These are phyloP conservation scores for Agrochola litura DNA, from an alignment of 2,888 invertebrate genomes.

Conservation along the genomic window DNA sequence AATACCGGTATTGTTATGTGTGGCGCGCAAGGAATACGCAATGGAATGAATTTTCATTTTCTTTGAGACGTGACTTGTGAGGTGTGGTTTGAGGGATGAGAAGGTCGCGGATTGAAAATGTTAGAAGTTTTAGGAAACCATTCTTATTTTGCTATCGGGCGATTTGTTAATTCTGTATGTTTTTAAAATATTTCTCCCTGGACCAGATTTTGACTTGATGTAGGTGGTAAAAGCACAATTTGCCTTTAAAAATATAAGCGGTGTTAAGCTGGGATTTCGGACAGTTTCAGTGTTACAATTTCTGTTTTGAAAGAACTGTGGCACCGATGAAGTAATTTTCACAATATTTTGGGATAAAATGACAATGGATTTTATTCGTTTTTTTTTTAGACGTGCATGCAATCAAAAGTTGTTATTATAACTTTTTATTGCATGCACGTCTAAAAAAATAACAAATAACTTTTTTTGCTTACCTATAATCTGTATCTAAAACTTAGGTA, in stretches of 20 bases:
- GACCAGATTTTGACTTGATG: background rate
- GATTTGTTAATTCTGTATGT: background rate
- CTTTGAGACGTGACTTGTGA: constrained; percentile 62
- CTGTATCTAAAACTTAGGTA: background rate
- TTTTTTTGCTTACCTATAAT: background rate
- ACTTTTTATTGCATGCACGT: background rate
- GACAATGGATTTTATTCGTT: background rate
- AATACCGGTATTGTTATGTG: constrained; percentile 36
- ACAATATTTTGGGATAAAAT: background rate
- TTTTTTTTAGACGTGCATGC: too few species aligned
- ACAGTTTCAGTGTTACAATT: background rate
- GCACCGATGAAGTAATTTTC: background rate
- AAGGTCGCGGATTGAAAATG: constrained; percentile 44
- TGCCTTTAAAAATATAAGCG: too few species aligned
- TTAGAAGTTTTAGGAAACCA: background rate
- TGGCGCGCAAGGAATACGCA: constrained; percentile 60
- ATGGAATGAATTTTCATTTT: constrained; percentile 73
- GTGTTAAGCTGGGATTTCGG: too few species aligned
- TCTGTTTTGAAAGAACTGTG: background rate
- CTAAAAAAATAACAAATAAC: background rate
- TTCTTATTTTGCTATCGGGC: background rate
- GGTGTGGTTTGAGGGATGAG: constrained; percentile 38
- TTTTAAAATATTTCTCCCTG: background rate
- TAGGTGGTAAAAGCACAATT: background rate
- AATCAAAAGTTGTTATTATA: too few species aligned